Percentiles rank a stretch among this genome's conserved stretches.
Conservation (phyloP, 2,113 vertebrate genomes). For the Origma solitaria region DNA sequence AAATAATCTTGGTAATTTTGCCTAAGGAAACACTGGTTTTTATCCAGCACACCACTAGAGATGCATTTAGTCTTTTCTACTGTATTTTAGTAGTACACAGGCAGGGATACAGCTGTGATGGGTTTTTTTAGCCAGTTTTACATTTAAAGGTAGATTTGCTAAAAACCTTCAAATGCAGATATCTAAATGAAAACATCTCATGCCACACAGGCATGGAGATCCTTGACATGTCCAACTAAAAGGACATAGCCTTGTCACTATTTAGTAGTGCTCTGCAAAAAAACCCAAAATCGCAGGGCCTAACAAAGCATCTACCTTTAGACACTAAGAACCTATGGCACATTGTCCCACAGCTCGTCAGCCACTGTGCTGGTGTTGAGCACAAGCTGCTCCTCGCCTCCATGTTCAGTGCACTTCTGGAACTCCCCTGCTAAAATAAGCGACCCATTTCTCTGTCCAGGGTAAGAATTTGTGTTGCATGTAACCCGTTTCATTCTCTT, state of each 20-base stretch:
- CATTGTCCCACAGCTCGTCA: rapidly evolving
- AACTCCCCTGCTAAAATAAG: neutral
- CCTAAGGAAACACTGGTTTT: neutral
- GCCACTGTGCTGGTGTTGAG: rapidly evolving
- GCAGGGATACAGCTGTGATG: neutral
- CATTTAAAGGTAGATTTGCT: neutral
- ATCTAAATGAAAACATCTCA: neutral
- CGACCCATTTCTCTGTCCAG: neutral
- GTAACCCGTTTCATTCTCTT: neutral
- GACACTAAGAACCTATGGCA: neutral
- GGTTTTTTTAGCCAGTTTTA: neutral
- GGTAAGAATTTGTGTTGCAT: neutral
- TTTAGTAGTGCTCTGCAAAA: neutral
- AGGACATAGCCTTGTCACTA: neutral
- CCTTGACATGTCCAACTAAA: neutral
- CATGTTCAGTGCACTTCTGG: neutral
- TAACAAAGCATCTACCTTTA: neutral
- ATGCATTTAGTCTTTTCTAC: neutral
- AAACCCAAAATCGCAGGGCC: neutral
- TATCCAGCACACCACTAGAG: neutral
- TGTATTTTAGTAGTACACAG: neutral
- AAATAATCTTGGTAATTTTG: neutral
- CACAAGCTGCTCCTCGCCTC: neutral
- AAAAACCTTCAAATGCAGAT: neutral
- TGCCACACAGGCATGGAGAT: neutral